Evolutionary conservation across 2,797 vertebrate genomes (phyloP).

Genomic region (Hydrocynus forskahlii): DNA sequence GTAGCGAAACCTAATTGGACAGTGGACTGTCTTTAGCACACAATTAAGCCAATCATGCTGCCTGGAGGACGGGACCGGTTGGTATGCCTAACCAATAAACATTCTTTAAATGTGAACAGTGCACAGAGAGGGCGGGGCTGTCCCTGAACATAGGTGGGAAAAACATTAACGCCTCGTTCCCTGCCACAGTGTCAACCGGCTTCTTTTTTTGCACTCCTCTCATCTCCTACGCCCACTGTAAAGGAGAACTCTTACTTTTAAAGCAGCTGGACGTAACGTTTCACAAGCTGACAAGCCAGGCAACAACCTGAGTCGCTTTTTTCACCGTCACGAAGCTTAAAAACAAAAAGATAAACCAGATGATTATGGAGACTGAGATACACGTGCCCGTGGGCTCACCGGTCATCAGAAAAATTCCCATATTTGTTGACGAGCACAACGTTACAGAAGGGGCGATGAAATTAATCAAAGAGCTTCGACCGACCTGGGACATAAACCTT

Average conservation of each 20-base stretch:
- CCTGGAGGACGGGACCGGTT: neutral
- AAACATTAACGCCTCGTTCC: neutral
- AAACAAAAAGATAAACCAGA: slow-evolving; percentile 41
- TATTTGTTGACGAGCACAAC: slow-evolving; percentile 86
- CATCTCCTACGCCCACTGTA: neutral
- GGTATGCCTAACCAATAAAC: neutral
- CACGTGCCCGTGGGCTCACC: slow-evolving; percentile 80
- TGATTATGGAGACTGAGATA: slow-evolving; percentile 81
- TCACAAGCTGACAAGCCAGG: neutral
- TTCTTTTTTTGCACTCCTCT: neutral
- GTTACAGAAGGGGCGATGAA: slow-evolving; percentile 86
- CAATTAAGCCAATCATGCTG: neutral
- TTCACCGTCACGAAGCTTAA: slow-evolving; percentile 52
- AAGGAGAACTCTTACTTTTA: neutral
- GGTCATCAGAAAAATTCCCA: slow-evolving; percentile 76
- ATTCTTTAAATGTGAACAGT: too few relatives aligned
- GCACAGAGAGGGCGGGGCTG: neutral
- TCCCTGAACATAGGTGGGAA: neutral
- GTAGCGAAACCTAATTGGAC: neutral
- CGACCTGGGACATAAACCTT: slow-evolving; percentile 80
- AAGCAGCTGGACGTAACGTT: neutral
- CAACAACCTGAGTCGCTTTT: neutral
- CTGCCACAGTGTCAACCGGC: neutral
- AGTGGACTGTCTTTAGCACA: neutral
- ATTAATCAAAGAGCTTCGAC: slow-evolving; percentile 89